A percentile compares a stretch with the other conserved stretches of the same genome.
Conservation (phyloP, 2,888 invertebrate species). For the Cryptocheilus praepositus region DNA sequence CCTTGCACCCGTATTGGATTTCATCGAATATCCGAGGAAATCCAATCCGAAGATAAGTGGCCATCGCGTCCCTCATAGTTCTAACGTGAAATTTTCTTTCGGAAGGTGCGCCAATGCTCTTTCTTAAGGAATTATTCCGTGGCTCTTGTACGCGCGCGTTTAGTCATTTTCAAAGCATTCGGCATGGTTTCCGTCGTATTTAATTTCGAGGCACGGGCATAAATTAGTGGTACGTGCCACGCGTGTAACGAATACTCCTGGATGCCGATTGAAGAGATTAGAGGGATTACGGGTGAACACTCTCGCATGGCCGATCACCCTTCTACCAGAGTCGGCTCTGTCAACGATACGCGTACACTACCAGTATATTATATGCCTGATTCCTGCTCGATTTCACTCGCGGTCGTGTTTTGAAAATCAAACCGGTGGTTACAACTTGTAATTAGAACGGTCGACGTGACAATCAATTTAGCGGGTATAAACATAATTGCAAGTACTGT, state of each 20-base stretch:
- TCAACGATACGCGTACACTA: slow-evolving; percentile 37
- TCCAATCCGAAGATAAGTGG: no score
- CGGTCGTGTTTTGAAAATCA: no score
- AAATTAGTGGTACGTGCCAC: slow-evolving; percentile 62
- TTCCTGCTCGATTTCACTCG: no score
- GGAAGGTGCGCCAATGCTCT: not conserved
- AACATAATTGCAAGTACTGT: no score
- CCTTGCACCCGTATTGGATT: no score
- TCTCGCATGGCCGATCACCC: slow-evolving; percentile 12
- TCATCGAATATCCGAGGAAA: no score
- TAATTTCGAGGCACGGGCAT: slow-evolving; percentile 58
- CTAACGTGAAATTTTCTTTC: not conserved
- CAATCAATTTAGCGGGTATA: no score
- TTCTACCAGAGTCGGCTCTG: slow-evolving; percentile 38
- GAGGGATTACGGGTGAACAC: slow-evolving; percentile 38
- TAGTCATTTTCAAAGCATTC: slow-evolving; percentile 26
- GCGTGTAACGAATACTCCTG: slow-evolving; percentile 56
- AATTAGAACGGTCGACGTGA: no score
- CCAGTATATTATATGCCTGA: slow-evolving; percentile 4
- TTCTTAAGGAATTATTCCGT: slow-evolving; percentile 23
- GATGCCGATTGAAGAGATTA: slow-evolving; percentile 57
- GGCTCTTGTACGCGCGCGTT: slow-evolving; percentile 18
- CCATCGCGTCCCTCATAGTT: no score
- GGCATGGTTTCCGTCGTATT: slow-evolving; percentile 33
- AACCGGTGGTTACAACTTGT: no score